Base-by-base conservation (phyloP, 2,888 invertebrate species). In the Clivina fossor region DNA sequence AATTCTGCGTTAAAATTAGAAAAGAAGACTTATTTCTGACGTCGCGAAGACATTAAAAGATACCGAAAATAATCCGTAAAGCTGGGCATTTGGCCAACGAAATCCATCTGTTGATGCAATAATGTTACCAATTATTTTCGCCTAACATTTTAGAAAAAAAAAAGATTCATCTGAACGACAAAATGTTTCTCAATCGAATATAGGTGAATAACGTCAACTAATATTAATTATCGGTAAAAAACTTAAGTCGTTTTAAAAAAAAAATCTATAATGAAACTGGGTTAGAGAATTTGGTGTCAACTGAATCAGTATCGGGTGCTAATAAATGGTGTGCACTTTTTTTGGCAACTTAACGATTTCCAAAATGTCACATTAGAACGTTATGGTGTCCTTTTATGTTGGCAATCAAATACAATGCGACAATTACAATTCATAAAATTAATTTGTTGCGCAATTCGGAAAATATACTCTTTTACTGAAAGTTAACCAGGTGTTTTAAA, bases 1-100 rank as follows among this genome's bases (percentile, higher is more conserved):
- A 30, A 15, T 13, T 47, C 35, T 47, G 9, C 7, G n/a, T 30
- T 51, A 51, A 43, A 51, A 51, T 51, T 51, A 51, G 43, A 13
- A 4, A 9, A 3, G 16, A 8, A 40, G 26, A 51, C 32, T 51
- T 51, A 51, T 40, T 51, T 51, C 41, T 41, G 22, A 40, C 41
- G 41, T 51, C 28, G 28, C 50, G n/a, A 33, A 37, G 15, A 49
- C 26, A 37, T 43, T 22, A 16, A 22, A 40, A 9, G 7, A 19
- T n/a, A n/a, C 15, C 13, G 20, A 33, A 51, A 43, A 43, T 43
- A 51, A 22, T 41, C 33, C 20, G 19, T 22, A 35, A 9, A 2
- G 11, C 26, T 15, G 49, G 51, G 51, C 51, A 35, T 22, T 9
- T 5, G 16, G 32, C 51, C 51, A 51, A 43, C 9, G 2, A 4